These are phyloP conservation scores for Drosophila emarginata DNA, from an alignment of 2,888 invertebrate species.

Conservation along the genomic window DNA sequence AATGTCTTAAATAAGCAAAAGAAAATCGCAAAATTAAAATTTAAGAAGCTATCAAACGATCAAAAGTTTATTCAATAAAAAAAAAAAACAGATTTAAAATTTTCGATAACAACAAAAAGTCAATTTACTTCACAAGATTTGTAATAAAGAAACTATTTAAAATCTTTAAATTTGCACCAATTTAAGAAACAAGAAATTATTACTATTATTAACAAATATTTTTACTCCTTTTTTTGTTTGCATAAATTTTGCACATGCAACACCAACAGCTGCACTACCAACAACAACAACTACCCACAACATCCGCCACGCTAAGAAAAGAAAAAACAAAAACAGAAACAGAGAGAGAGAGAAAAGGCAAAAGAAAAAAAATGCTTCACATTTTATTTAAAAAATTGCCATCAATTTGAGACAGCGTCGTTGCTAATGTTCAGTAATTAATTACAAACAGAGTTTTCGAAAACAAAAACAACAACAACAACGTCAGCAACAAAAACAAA, in stretches of 20 bases:
- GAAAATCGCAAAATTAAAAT: too few relatives aligned
- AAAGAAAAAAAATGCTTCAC: not conserved
- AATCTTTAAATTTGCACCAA: too few relatives aligned
- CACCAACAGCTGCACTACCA: not conserved
- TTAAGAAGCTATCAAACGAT: too few relatives aligned
- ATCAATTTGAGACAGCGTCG: conserved; percentile 43
- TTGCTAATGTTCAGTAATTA: conserved; percentile 57
- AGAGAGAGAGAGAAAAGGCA: not conserved
- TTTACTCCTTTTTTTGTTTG: too few relatives aligned
- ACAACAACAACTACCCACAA: not conserved
- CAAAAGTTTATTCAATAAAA: too few relatives aligned
- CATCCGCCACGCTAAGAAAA: not conserved
- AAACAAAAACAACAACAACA: conserved; percentile 41
- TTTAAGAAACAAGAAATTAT: too few relatives aligned
- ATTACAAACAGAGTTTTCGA: conserved; percentile 52
- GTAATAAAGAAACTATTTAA: not conserved
- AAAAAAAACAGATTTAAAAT: too few relatives aligned
- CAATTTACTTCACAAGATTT: too few relatives aligned
- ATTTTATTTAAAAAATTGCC: conserved; percentile 37
- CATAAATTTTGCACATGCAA: not conserved
- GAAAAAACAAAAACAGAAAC: not conserved
- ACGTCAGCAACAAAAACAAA: conserved; percentile 38
- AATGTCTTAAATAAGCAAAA: too few relatives aligned
- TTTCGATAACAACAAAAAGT: too few relatives aligned
- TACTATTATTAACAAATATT: too few relatives aligned